phyloP scores from a whole-genome alignment of 2,113 vertebrate species.

The Platysternon megacephalum region DNA sequence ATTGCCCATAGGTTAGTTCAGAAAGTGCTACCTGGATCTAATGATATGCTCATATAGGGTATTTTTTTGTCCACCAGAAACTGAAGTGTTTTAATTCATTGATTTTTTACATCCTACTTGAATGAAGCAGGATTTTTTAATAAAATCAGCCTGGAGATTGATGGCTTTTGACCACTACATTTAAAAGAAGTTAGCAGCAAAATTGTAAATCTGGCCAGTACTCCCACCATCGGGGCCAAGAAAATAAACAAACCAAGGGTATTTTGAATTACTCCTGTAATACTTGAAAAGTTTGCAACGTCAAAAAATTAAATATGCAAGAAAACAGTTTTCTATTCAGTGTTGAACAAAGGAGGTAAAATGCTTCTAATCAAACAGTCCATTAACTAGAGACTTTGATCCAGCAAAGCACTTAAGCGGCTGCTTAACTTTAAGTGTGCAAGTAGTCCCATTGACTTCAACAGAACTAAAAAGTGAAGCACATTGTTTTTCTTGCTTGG shows the following conservation, averaged over 20 bases:
- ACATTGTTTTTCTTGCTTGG: neutral
- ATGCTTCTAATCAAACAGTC: neutral
- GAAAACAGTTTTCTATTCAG: neutral
- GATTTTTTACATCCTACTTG: constrained; percentile 40
- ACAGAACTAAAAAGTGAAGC: neutral
- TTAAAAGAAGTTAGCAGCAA: neutral
- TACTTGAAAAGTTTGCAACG: neutral
- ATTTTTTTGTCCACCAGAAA: constrained; percentile 45
- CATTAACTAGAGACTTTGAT: neutral
- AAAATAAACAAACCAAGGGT: neutral
- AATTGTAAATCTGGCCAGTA: neutral
- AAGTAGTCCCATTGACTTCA: neutral
- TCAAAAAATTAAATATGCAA: rapidly evolving
- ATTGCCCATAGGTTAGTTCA: neutral
- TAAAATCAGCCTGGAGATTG: constrained; percentile 38
- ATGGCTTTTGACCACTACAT: neutral
- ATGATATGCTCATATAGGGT: constrained; percentile 6
- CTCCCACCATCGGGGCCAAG: neutral
- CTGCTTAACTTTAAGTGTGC: neutral
- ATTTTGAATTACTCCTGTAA: neutral
- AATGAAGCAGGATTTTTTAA: neutral
- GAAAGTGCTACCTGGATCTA: constrained; percentile 41
- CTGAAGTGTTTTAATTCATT: constrained; percentile 6
- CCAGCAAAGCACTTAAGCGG: neutral
- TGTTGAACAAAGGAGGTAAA: neutral